Evolutionary conservation across 2,888 invertebrate genomes (phyloP).

Genomic region (Drosophila peninsularis): DNA sequence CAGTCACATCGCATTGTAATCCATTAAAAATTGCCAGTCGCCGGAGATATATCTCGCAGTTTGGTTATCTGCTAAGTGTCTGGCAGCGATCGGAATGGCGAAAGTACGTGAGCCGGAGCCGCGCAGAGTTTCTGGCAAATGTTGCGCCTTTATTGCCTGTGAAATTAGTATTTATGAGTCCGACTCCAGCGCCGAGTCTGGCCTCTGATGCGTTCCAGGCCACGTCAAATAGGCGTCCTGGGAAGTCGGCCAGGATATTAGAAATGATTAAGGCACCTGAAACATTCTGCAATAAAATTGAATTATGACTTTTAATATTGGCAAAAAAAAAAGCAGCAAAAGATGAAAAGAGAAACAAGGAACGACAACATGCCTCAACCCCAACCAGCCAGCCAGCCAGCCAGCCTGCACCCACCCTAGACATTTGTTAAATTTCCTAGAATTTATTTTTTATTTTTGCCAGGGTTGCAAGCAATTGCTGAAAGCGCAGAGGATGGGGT

Average conservation of each 20-base stretch:
- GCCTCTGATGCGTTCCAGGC: slow-evolving; percentile 37
- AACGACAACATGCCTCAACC: slow-evolving; percentile 14
- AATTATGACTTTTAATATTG: slow-evolving; percentile 82
- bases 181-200: slow-evolving; percentile 18
- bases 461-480: slow-evolving; percentile 41
- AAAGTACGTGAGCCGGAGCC: slow-evolving; percentile 48
- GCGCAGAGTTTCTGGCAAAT: slow-evolving; percentile 68
- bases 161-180: slow-evolving; percentile 84
- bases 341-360: slow-evolving; percentile 8
- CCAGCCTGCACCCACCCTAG: slow-evolving; percentile 27
- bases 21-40: slow-evolving; percentile 72
- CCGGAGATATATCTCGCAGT: slow-evolving; percentile 23
- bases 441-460: slow-evolving; percentile 10
- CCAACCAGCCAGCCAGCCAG: background rate
- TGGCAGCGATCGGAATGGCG: slow-evolving; percentile 71
- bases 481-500: background rate
- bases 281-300: slow-evolving; percentile 83
- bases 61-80: slow-evolving; percentile 73
- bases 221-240: slow-evolving; percentile 63
- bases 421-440: slow-evolving; percentile 43
- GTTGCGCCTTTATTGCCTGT: slow-evolving; percentile 84
- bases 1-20: slow-evolving; percentile 56
- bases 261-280: slow-evolving; percentile 83
- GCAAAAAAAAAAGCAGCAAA: slow-evolving; percentile 37
- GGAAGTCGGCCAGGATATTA: slow-evolving; percentile 77